phyloP scores from a whole-genome alignment of 2,888 invertebrate species.

The Cerastis rubricosa region DNA sequence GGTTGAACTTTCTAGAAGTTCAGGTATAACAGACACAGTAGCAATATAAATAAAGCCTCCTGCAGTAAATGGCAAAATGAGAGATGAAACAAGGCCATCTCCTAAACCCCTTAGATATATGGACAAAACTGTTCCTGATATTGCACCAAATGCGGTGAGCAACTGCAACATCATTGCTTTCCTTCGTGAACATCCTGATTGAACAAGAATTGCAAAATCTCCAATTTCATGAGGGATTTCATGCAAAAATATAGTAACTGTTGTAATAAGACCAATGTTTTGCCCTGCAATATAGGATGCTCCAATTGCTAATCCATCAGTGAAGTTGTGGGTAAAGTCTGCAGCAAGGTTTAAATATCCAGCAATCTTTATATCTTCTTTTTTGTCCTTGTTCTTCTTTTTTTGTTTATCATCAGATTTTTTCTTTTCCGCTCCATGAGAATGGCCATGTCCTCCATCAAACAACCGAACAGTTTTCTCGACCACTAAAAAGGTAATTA shows the following conservation, averaged over 20 bases:
- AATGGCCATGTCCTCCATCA: slow-evolving; percentile 95
- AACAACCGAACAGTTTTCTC: slow-evolving; percentile 97
- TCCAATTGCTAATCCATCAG: slow-evolving; percentile 99
- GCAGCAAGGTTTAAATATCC: slow-evolving; percentile 99
- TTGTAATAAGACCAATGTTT: slow-evolving; percentile 96
- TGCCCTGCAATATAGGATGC: slow-evolving; percentile 98
- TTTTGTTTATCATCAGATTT: slow-evolving; percentile 84
- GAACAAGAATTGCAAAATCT: slow-evolving; percentile 99
- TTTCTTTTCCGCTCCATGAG: slow-evolving; percentile 90
- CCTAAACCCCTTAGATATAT: slow-evolving; percentile 94
- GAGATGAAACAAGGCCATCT: slow-evolving; percentile 93
- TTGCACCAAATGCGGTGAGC: slow-evolving; percentile 98
- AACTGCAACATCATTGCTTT: slow-evolving; percentile 99
- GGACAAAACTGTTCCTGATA: slow-evolving; percentile 97
- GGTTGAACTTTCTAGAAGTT: slow-evolving; percentile 97
- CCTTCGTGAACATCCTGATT: slow-evolving; percentile 97
- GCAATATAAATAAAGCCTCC: slow-evolving; percentile 99
- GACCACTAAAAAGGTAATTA: slow-evolving; percentile 97
- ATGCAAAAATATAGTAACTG: slow-evolving; percentile 98
- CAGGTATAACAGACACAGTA: slow-evolving; percentile 99
- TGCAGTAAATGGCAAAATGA: slow-evolving; percentile 99
- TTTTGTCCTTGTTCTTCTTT: slow-evolving; percentile 82
- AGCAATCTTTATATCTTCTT: slow-evolving; percentile 87
- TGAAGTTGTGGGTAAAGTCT: slow-evolving; percentile 99
- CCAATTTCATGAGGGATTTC: slow-evolving; percentile 99